Conservation (phyloP, 2,888 invertebrate species). For the Hirtodrosophila duncani region DNA sequence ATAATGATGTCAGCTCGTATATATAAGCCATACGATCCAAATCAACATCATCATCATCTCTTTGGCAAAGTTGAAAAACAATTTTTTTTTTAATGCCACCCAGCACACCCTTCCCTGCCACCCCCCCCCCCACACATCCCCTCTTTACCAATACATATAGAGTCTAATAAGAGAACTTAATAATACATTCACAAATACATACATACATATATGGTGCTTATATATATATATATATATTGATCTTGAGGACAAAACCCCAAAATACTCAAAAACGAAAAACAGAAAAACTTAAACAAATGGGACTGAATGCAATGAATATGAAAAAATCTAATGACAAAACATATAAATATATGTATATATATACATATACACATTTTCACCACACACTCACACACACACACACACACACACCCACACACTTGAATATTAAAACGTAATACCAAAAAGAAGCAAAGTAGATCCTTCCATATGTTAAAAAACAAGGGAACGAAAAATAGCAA, state of each 20-base stretch:
- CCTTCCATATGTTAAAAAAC: constrained; percentile 35
- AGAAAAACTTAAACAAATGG: constrained; percentile 31
- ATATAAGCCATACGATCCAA: no score
- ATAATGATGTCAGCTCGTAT: no score
- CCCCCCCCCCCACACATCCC: neutral
- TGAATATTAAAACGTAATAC: constrained; percentile 10
- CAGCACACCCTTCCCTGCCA: neutral
- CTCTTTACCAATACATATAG: no score
- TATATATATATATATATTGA: constrained; percentile 48
- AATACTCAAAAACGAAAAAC: neutral
- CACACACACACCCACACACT: neutral
- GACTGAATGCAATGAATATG: constrained; percentile 61
- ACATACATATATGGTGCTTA: constrained; percentile 14
- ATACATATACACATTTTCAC: constrained; percentile 11
- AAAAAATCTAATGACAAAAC: constrained; percentile 14
- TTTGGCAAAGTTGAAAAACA: no score
- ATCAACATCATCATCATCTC: no score
- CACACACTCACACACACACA: constrained; percentile 4
- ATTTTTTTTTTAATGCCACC: neutral
- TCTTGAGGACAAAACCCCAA: constrained; percentile 41
- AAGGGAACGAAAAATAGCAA: neutral
- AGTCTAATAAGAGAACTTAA: no score
- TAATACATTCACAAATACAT: constrained; percentile 16
- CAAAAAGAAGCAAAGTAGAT: constrained; percentile 30
- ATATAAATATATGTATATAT: constrained; percentile 10